Conservation (phyloP, 2,113 vertebrate genomes). For the Lagopus muta region DNA sequence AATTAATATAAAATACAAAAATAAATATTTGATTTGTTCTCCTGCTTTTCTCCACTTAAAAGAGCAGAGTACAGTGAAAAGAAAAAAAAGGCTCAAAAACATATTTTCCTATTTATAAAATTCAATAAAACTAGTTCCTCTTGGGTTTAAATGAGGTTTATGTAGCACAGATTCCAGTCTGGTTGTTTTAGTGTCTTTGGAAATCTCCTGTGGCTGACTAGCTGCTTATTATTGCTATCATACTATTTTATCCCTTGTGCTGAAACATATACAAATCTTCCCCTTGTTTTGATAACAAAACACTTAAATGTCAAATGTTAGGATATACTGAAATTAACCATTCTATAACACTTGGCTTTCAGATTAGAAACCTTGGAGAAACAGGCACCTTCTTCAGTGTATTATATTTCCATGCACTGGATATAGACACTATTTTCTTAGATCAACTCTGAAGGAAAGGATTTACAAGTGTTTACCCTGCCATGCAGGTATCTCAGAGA, state of each 20-base stretch:
- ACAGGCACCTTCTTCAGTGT: background rate
- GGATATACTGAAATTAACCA: background rate
- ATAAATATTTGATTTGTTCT: background rate
- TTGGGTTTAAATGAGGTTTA: background rate
- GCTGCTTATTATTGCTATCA: background rate
- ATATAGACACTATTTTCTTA: background rate
- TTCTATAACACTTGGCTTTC: accelerated
- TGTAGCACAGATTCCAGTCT: background rate
- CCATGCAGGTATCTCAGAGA: background rate
- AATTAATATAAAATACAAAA: background rate
- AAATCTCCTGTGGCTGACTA: background rate
- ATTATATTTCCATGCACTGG: background rate
- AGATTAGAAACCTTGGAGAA: background rate
- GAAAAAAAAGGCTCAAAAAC: background rate
- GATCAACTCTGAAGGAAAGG: background rate
- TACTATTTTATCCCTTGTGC: background rate
- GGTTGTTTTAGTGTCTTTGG: background rate
- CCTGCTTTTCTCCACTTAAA: background rate
- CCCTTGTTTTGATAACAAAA: background rate
- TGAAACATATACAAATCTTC: background rate
- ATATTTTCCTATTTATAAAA: background rate
- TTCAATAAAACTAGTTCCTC: background rate
- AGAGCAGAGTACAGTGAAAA: background rate
- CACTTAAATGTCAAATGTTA: background rate
- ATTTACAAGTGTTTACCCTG: background rate